phyloP scores from a whole-genome alignment of 1,140 invertebrate genomes.

The Drosophila auraria region DNA sequence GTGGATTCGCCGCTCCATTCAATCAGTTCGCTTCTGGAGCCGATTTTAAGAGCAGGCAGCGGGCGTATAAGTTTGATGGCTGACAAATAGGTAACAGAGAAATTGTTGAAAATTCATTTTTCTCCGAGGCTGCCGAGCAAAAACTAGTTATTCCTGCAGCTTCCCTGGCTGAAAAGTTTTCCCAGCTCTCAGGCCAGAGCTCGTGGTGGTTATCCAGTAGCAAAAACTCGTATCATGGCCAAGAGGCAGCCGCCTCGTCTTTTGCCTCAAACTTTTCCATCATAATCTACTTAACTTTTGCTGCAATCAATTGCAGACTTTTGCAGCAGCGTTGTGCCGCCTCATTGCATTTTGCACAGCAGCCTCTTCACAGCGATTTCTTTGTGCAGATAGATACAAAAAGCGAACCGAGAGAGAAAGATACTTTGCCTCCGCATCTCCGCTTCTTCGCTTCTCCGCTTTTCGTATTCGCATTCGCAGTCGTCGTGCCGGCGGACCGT shows the following conservation, averaged over 20 bases:
- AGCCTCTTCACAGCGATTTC: slow-evolving; percentile 65
- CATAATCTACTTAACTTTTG: slow-evolving; percentile 84
- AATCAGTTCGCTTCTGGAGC: slow-evolving; percentile 2
- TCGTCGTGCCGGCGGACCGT: slow-evolving; percentile 34
- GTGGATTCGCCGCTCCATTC: slow-evolving; percentile 5
- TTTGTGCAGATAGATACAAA: slow-evolving; percentile 75
- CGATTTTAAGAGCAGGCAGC: slow-evolving; percentile 46
- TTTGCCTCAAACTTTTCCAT: slow-evolving; percentile 72
- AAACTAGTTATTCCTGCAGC: slow-evolving; percentile 63
- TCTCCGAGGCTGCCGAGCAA: slow-evolving; percentile 12
- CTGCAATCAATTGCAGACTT: slow-evolving; percentile 79
- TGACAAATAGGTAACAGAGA: slow-evolving; percentile 68
- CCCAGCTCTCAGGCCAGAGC: slow-evolving; percentile 13
- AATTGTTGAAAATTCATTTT: slow-evolving; percentile 55
- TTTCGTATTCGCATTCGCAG: slow-evolving; percentile 43
- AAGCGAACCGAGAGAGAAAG: slow-evolving; percentile 27
- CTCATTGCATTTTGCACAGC: slow-evolving; percentile 75
- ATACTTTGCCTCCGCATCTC: slow-evolving; percentile 22
- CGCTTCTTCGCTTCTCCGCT: background rate
- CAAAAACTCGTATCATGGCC: slow-evolving; percentile 68
- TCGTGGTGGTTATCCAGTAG: slow-evolving; percentile 53
- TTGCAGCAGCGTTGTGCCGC: slow-evolving; percentile 56
- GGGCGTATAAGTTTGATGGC: slow-evolving; percentile 61
- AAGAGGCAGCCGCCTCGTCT: slow-evolving; percentile 16
- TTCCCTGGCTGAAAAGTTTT: slow-evolving; percentile 60